These are phyloP conservation scores for Campoplex nolae DNA, from an alignment of 2,888 invertebrate species.

Conservation along the genomic window DNA sequence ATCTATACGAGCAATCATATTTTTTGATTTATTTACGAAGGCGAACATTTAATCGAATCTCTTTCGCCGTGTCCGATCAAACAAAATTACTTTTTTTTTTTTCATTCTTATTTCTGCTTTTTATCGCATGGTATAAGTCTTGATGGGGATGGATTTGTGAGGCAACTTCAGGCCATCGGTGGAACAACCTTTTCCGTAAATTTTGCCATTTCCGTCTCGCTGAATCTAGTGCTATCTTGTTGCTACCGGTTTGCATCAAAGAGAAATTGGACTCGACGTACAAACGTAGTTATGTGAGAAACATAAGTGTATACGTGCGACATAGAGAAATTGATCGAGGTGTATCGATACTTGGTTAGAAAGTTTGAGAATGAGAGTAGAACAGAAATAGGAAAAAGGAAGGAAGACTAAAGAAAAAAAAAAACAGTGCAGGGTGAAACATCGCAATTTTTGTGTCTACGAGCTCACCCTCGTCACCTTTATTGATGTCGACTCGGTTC, in stretches of 20 bases:
- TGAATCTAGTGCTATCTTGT: slow-evolving; percentile 9
- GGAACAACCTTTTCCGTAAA: background rate
- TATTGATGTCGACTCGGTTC: slow-evolving; percentile 65
- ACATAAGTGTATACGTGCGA: slow-evolving; percentile 7
- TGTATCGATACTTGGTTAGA: slow-evolving; percentile 27
- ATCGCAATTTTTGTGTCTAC: slow-evolving; percentile 40
- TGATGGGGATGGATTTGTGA: slow-evolving; percentile 1
- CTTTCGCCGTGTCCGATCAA: background rate
- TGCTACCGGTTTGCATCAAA: slow-evolving; percentile 34
- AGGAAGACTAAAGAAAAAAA: slow-evolving; percentile 2
- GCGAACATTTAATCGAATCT: background rate
- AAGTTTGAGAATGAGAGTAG: slow-evolving; percentile 7
- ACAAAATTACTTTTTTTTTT: background rate
- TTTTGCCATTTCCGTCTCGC: slow-evolving; percentile 21
- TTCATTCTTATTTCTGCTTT: background rate
- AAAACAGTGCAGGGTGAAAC: slow-evolving; percentile 8
- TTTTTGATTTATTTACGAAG: background rate
- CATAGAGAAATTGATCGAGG: slow-evolving; percentile 18
- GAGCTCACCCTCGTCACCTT: slow-evolving; percentile 60
- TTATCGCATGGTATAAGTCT: background rate
- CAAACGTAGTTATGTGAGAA: slow-evolving; percentile 9
- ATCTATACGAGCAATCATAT: background rate
- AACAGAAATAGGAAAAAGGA: slow-evolving; percentile 9
- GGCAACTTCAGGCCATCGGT: slow-evolving; percentile 5
- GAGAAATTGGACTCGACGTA: slow-evolving; percentile 64